Percentiles rank a stretch among this genome's conserved stretches.
Conservation (phyloP, 2,113 vertebrate genomes). For the Trogon melanurus region DNA sequence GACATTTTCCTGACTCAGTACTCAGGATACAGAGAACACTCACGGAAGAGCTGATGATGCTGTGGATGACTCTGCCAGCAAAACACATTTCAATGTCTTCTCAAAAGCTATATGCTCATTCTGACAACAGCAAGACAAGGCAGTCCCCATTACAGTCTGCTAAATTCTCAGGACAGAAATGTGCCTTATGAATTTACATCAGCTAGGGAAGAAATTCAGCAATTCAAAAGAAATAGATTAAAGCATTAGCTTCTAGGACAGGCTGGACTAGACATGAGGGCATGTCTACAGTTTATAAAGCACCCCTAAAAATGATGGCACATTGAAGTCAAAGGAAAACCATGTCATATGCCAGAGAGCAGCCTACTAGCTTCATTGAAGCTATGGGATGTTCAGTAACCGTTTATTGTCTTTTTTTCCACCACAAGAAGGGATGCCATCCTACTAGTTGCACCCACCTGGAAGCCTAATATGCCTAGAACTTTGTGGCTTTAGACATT, state of each 20-base stretch:
- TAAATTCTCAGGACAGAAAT: background rate
- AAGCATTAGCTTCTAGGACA: background rate
- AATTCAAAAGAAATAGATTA: background rate
- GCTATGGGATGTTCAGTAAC: background rate
- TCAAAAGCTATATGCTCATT: background rate
- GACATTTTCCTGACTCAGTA: slow-evolving; percentile 46
- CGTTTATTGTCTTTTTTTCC: background rate
- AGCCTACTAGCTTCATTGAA: background rate
- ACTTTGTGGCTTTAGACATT: background rate
- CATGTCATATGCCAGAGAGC: background rate
- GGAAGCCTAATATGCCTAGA: background rate
- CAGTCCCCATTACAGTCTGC: background rate
- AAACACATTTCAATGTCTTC: slow-evolving; percentile 30
- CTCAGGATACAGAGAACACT: background rate
- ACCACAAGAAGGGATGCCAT: background rate
- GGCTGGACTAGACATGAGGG: background rate
- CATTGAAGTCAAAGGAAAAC: background rate
- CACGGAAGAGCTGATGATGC: background rate
- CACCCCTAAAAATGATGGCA: background rate
- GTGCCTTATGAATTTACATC: background rate
- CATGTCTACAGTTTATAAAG: background rate
- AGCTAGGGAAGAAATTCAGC: background rate
- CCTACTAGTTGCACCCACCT: background rate
- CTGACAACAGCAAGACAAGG: background rate
- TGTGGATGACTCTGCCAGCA: background rate